phyloP scores from a whole-genome alignment of 2,113 vertebrate genomes.

The Grammomys surdaster region DNA sequence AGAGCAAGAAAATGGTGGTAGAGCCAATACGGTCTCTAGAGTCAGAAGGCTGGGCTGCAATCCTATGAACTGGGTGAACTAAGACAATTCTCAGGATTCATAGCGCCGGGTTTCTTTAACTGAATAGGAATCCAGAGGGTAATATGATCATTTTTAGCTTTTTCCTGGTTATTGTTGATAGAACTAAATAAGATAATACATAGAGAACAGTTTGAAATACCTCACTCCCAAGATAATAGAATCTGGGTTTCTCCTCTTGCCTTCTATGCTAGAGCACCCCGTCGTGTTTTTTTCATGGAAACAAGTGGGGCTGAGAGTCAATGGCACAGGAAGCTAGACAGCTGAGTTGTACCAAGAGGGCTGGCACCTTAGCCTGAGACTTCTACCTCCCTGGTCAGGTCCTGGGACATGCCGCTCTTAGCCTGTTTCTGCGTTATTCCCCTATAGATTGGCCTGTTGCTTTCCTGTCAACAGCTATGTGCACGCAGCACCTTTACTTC shows the following conservation, averaged over 20 bases:
- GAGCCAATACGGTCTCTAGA: not conserved
- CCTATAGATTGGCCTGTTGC: not conserved
- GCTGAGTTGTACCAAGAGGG: too few species aligned
- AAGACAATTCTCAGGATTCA: not conserved
- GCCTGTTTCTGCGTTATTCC: not conserved
- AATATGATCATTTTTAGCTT: not conserved
- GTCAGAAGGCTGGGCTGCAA: not conserved
- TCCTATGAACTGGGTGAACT: too few species aligned
- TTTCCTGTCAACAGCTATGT: not conserved
- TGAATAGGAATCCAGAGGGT: not conserved
- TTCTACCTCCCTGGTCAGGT: not conserved
- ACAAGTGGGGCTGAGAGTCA: too few species aligned
- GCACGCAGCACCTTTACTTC: not conserved
- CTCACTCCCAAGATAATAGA: not conserved
- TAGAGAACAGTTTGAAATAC: not conserved
- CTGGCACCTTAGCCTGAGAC: not conserved
- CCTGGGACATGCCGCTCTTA: not conserved
- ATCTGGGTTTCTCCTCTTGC: not conserved
- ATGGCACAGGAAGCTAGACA: not conserved
- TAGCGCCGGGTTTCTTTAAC: not conserved
- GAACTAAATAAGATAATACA: not conserved
- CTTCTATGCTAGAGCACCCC: not conserved
- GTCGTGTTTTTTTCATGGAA: not conserved
- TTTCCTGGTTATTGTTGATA: not conserved
- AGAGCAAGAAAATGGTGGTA: not conserved